These are phyloP conservation scores for Ptyas mucosa DNA, from an alignment of 2,113 vertebrate species.

Conservation along the genomic window DNA sequence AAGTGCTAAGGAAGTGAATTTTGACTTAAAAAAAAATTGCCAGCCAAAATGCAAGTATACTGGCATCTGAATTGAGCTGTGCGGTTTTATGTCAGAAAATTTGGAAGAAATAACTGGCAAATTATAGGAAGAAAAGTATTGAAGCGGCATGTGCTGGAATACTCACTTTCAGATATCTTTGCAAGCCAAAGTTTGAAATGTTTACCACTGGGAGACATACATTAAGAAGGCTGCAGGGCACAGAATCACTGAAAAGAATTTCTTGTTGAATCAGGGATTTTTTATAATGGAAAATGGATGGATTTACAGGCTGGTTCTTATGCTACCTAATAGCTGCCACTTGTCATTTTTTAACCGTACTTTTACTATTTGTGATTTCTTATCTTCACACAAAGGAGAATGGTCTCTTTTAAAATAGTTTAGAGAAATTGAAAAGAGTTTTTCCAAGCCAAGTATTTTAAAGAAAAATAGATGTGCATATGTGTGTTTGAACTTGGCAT, in stretches of 20 bases:
- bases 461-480: neutral
- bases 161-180: neutral
- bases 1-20: neutral
- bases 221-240: neutral
- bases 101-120: neutral
- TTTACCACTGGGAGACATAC: neutral
- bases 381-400: neutral
- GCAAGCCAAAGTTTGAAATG: neutral
- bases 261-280: neutral
- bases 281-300: neutral
- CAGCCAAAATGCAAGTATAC: neutral
- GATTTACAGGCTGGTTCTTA: neutral
- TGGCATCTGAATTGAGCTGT: neutral
- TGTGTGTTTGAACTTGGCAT: neutral
- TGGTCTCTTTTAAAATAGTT: neutral
- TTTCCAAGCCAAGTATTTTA: neutral
- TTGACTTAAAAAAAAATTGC: neutral
- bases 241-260: neutral
- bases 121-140: neutral
- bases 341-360: neutral
- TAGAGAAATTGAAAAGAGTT: neutral
- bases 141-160: accelerated
- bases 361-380: neutral
- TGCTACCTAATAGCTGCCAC: neutral
- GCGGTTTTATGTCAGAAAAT: neutral